Evolutionary conservation across 2,797 vertebrate genomes (phyloP).

Genomic region (Anguilla megastoma): DNA sequence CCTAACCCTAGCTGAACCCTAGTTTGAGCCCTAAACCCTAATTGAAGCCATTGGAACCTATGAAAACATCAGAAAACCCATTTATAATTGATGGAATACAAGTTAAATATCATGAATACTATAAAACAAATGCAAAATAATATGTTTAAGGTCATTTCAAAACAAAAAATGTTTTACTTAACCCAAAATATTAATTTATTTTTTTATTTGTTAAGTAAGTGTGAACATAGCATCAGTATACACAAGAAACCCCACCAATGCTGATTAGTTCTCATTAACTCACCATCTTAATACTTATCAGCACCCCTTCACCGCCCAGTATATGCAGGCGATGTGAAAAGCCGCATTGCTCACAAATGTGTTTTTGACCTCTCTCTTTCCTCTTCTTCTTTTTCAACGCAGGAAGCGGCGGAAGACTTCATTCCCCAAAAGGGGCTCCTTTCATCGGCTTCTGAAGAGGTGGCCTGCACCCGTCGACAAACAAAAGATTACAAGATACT

Average conservation of each 20-base stretch:
- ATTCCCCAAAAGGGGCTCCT: constrained; percentile 47
- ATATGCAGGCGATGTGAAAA: constrained; percentile 55
- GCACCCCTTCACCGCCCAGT: constrained; percentile 54
- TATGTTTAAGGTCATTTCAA: too few species aligned
- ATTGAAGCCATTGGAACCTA: too few species aligned
- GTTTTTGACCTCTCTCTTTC: constrained; percentile 60
- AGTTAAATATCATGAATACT: too few species aligned
- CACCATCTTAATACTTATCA: constrained; percentile 45
- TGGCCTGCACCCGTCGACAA: constrained; percentile 69
- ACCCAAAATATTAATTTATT: not conserved
- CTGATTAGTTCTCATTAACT: not conserved
- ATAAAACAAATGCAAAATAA: too few species aligned
- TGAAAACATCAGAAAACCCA: too few species aligned
- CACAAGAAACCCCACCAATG: not conserved
- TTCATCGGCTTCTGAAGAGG: constrained; percentile 68
- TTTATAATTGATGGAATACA: too few species aligned
- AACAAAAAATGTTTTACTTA: too few species aligned
- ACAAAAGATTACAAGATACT: constrained; percentile 80
- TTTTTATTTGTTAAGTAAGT: not conserved
- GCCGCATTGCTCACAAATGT: constrained; percentile 68
- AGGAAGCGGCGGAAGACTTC: constrained; percentile 45
- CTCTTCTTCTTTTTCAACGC: constrained; percentile 66
- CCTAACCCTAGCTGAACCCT: too few species aligned
- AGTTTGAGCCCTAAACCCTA: too few species aligned
- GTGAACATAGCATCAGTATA: not conserved